phyloP scores from a whole-genome alignment of 2,113 vertebrate species.

The Seriola dumerili region DNA sequence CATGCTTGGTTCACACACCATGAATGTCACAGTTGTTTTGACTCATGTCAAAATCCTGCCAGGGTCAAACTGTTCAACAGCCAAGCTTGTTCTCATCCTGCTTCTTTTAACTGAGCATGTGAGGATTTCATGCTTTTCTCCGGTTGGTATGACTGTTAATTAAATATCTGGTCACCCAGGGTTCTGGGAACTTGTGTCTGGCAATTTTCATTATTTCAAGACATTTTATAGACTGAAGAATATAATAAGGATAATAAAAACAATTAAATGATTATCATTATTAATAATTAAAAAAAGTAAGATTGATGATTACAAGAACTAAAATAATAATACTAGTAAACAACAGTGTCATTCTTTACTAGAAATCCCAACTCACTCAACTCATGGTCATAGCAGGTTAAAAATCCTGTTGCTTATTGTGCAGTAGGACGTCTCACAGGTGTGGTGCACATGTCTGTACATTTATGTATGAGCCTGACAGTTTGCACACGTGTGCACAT shows the following conservation, averaged over 20 bases:
- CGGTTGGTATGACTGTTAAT: too few species aligned
- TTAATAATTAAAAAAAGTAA: too few species aligned
- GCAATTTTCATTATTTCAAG: background rate
- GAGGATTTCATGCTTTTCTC: too few species aligned
- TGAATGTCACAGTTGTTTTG: conserved; percentile 5
- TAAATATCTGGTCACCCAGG: too few species aligned
- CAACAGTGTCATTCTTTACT: background rate
- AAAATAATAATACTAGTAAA: too few species aligned
- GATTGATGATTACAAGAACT: too few species aligned
- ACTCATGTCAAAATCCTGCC: conserved; percentile 34
- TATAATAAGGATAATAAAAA: background rate
- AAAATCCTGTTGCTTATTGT: too few species aligned
- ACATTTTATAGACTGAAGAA: background rate
- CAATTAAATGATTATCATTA: background rate
- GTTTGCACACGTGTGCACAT: conserved; percentile 8
- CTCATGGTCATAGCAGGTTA: background rate
- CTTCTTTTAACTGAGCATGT: background rate
- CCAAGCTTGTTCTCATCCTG: background rate
- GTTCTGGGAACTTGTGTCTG: too few species aligned
- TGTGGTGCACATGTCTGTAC: background rate
- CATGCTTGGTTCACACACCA: conserved; percentile 33
- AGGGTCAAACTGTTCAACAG: background rate
- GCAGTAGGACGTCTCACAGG: too few species aligned
- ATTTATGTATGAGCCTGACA: background rate
- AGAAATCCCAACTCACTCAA: background rate